Evolutionary conservation across 2,113 vertebrate genomes (phyloP).

Genomic region (Ploceus nigricollis): DNA sequence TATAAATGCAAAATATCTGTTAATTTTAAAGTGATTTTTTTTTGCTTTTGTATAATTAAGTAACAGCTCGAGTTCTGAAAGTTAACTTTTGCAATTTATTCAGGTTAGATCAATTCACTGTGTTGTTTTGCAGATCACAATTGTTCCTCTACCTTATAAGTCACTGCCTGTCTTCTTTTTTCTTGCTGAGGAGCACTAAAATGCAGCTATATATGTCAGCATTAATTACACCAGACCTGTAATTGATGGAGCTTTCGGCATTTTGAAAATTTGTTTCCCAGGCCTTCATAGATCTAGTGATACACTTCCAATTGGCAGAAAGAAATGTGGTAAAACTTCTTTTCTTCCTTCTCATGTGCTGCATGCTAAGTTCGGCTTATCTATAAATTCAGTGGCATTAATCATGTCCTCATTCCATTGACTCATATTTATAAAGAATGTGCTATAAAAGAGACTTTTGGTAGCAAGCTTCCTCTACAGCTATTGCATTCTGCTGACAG

Average conservation of each 20-base stretch:
- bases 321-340: constrained; percentile 3
- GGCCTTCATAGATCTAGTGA: constrained; percentile 18
- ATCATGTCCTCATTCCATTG: constrained; percentile 31
- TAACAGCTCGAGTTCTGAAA: not conserved
- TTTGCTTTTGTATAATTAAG: not conserved
- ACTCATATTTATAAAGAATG: not conserved
- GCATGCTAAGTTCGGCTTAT: constrained; percentile 9
- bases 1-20: not conserved
- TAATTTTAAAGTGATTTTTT: not conserved
- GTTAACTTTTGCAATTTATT: not conserved
- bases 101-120: constrained; percentile 8
- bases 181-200: constrained; percentile 2
- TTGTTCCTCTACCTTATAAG: not conserved
- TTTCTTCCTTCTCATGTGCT: not conserved
- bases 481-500: not conserved
- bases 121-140: constrained; percentile 21
- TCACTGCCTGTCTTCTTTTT: constrained; percentile 18
- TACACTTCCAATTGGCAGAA: not conserved
- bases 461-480: constrained; percentile 20
- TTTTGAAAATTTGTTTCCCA: constrained; percentile 41
- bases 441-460: not conserved
- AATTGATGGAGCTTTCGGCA: constrained; percentile 24
- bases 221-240: constrained; percentile 24
- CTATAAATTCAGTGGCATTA: constrained; percentile 39
- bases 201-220: not conserved